These are phyloP conservation scores for Montipora foliosa DNA, from an alignment of 64 coral and sea anemone genomes.

Conservation along the genomic window DNA sequence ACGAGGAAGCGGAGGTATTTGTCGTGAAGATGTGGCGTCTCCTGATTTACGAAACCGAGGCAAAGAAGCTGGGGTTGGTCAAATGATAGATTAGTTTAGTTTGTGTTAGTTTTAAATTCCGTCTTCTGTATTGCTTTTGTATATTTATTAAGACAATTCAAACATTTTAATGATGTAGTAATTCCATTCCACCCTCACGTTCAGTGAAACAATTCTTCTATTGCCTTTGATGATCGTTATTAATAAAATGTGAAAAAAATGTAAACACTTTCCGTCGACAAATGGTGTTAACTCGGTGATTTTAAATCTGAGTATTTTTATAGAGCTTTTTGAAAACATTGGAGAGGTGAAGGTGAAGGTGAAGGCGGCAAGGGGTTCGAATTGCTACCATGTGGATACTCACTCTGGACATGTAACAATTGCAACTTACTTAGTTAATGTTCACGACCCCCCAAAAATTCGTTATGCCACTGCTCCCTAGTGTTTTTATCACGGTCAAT, in stretches of 20 bases:
- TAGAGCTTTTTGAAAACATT: too few species aligned
- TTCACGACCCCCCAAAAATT: too few species aligned
- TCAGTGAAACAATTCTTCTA: background rate
- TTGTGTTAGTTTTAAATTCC: background rate
- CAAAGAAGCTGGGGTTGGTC: constrained; percentile 99
- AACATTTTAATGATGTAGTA: background rate
- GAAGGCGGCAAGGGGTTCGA: too few species aligned
- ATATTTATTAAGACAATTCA: background rate
- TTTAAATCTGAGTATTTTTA: background rate
- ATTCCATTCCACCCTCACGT: background rate
- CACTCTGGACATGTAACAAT: too few species aligned
- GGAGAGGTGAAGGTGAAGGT: too few species aligned
- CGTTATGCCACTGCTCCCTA: too few species aligned
- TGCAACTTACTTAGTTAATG: too few species aligned
- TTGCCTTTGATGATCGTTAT: background rate
- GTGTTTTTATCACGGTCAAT: too few species aligned
- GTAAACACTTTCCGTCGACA: background rate
- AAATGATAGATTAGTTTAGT: constrained; percentile 63
- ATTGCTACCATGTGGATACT: too few species aligned
- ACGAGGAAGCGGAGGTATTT: constrained; percentile 98
- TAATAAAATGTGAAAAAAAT: background rate
- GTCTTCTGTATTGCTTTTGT: background rate
- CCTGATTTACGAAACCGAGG: constrained; percentile 98
- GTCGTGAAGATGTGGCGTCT: constrained; percentile 99
- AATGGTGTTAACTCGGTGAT: background rate